These are phyloP conservation scores for Aphyosemion australe DNA, from an alignment of 2,113 vertebrate species.

Conservation along the genomic window DNA sequence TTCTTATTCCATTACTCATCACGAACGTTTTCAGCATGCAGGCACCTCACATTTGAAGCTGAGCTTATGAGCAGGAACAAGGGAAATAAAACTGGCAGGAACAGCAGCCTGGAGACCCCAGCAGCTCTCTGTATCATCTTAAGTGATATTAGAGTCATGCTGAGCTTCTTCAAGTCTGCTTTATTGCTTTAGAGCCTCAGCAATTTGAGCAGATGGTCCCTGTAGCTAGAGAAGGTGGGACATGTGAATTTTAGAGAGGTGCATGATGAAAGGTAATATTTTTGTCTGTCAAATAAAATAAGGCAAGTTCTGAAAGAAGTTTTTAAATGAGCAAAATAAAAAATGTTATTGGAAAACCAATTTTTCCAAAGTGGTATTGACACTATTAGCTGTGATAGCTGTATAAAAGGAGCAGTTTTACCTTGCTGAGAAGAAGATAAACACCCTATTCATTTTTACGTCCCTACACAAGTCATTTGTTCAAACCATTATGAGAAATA, in stretches of 20 bases:
- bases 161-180: slow-evolving; percentile 60
- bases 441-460: too few relatives aligned
- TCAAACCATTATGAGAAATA: too few relatives aligned
- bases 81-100: slow-evolving; percentile 63
- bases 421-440: neutral
- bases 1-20: slow-evolving; percentile 57
- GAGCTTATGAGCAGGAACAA: slow-evolving; percentile 31
- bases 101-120: slow-evolving; percentile 35
- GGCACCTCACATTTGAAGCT: slow-evolving; percentile 19
- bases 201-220: slow-evolving; percentile 17
- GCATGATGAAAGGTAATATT: slow-evolving; percentile 20
- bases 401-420: neutral
- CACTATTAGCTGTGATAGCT: neutral
- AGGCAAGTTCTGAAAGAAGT: neutral
- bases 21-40: slow-evolving; percentile 21
- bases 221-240: slow-evolving; percentile 12
- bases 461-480: too few relatives aligned
- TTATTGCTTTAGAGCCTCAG: slow-evolving; percentile 59
- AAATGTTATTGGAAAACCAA: neutral
- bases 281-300: slow-evolving; percentile 13
- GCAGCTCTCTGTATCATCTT: slow-evolving; percentile 8
- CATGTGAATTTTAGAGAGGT: slow-evolving; percentile 15
- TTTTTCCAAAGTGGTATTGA: neutral
- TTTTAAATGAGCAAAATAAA: neutral
- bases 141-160: slow-evolving; percentile 59